Evolutionary conservation across 2,797 vertebrate genomes (phyloP), one percentile per base, ranked within the genome.

Genomic region (Erithacus rubecula): DNA sequence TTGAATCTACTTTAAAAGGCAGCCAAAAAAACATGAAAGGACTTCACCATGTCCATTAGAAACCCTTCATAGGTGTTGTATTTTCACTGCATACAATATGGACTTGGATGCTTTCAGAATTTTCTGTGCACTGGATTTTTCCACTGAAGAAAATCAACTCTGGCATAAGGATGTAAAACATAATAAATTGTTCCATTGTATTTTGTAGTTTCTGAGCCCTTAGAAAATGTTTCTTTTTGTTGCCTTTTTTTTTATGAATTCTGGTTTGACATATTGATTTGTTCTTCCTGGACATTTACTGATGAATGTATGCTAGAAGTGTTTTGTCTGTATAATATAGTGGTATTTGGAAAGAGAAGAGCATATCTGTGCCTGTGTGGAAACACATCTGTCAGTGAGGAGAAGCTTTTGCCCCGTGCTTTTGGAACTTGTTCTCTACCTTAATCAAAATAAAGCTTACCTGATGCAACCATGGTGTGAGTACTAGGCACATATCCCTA

Each of bases 391-490:
- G 46, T 47, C 29, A 56, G 26, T 13, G 10, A 71, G 78, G 70
- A 85, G 70, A 56, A 59, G 62, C 71, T 89, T 89, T 88, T 77
- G 68, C 53, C 24, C 24, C 16, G 3, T 59, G 39, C 59, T 60
- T 92, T 68, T 83, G 78, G 68, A 77, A 77, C 24, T 44, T 90
- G 39, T 56, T 72, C 83, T 84, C 59, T 70, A 16, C 49, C 63
- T 84, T 68, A 43, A 55, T 59, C 34, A 6, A 51, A 94, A 90
- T 90, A 96, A 96, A 96, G 63, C 49, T 84, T 65, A 46, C 36
- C 12, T 10, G 24, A 10, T 36, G 23, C 36, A 21, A 26, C 41
- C 29, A 3, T 49, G 37, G 24, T 79, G 55, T 63, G 56, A 82
- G n/a, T 32, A 43, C 56, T 72, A 17, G 9, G 13, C 29, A 26